These are phyloP conservation scores for Sanderia malayensis DNA, from an alignment of 30 jellyfish, hydroid and myxozoan genomes.

Conservation along the genomic window DNA sequence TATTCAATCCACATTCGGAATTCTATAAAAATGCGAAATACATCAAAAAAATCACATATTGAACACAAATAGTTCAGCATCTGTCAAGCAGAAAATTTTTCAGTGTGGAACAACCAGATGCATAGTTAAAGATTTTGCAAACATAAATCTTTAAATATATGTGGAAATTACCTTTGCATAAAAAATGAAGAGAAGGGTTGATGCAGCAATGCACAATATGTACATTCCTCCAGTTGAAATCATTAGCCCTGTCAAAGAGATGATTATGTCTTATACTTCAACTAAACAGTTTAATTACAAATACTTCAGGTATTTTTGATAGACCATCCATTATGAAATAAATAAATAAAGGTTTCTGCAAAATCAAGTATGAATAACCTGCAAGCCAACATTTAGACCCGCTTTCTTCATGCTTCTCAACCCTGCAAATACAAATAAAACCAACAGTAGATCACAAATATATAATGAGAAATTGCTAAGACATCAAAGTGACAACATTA, in stretches of 20 bases:
- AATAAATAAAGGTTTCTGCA: too few relatives aligned
- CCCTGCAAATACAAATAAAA: slow-evolving; percentile 23
- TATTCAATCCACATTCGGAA: slow-evolving; percentile 81
- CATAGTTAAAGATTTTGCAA: too few relatives aligned
- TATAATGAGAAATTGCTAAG: too few relatives aligned
- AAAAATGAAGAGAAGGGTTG: slow-evolving; percentile 48
- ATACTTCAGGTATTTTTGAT: too few relatives aligned
- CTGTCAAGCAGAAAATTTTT: not conserved
- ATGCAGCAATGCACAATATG: slow-evolving; percentile 52
- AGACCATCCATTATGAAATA: too few relatives aligned
- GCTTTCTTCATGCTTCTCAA: slow-evolving; percentile 69
- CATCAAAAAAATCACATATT: not conserved
- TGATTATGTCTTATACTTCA: too few relatives aligned
- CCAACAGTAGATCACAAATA: too few relatives aligned
- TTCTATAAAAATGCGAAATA: slow-evolving; percentile 39
- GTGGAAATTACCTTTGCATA: slow-evolving; percentile 59
- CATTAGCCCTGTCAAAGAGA: slow-evolving; percentile 62
- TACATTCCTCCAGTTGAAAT: slow-evolving; percentile 74
- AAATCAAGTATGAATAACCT: too few relatives aligned
- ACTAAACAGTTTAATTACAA: too few relatives aligned
- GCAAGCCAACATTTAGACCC: slow-evolving; percentile 76
- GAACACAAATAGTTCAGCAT: not conserved
- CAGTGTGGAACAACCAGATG: too few relatives aligned
- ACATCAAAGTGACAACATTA: too few relatives aligned
- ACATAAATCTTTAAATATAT: too few relatives aligned